A percentile compares a stretch with the other conserved stretches of the same genome.
Conservation (phyloP, 1,140 invertebrate species). For the Leptinotarsa defecta region DNA sequence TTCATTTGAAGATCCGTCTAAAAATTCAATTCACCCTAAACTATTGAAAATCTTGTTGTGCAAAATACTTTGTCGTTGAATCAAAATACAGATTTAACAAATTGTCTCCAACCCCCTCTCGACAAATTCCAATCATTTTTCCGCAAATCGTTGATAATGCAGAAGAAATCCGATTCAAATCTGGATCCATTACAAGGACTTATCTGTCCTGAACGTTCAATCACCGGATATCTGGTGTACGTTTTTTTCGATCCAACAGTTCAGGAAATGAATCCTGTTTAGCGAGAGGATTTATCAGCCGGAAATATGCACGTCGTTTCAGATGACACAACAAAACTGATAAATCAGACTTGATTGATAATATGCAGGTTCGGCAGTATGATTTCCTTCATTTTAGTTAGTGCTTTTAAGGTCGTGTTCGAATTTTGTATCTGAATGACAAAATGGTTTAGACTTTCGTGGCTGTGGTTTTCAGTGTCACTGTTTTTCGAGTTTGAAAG, state of each 20-base stretch:
- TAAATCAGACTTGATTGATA: slow-evolving; percentile 10
- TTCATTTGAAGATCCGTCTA: no score
- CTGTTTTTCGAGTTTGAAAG: no score
- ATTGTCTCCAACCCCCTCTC: no score
- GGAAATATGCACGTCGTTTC: background rate
- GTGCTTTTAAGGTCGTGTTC: no score
- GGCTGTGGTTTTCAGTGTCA: no score
- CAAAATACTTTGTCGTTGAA: no score
- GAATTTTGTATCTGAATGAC: no score
- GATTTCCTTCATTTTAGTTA: background rate
- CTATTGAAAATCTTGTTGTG: no score
- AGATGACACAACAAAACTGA: background rate
- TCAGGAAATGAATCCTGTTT: background rate
- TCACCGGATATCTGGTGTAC: background rate
- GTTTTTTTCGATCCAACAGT: background rate
- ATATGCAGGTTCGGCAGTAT: background rate
- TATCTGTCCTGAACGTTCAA: background rate
- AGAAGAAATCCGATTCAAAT: background rate
- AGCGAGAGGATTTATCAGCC: background rate
- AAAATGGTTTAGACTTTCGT: no score
- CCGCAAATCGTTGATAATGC: background rate
- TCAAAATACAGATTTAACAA: no score
- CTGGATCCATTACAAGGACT: background rate
- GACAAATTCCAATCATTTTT: background rate
- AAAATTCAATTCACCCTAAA: no score